A percentile compares a stretch with the other conserved stretches of the same genome.
Conservation (phyloP, 37 sponge, comb jelly and placozoan genomes). For the Chondrosia reniformis region DNA sequence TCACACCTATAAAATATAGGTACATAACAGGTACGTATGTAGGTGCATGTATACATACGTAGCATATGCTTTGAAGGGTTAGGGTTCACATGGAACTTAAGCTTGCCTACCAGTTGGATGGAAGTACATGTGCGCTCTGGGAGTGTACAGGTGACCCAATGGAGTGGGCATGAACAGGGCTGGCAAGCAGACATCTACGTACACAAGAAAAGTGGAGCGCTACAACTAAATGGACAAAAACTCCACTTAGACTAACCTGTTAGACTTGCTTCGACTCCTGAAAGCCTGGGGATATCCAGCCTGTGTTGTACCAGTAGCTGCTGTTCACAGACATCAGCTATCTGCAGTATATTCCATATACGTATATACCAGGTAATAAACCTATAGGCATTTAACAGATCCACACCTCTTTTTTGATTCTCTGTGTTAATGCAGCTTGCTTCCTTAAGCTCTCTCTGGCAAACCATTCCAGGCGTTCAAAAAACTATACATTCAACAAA, state of each 20-base stretch:
- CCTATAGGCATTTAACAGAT: background rate
- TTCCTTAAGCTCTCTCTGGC: conserved; percentile 56
- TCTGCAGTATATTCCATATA: conserved; percentile 33
- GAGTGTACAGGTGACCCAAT: conserved; percentile 49
- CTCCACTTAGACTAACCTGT: conserved; percentile 36
- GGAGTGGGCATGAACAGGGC: conserved; percentile 82
- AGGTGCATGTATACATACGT: background rate
- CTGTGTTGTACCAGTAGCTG: conserved; percentile 61
- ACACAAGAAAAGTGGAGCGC: background rate
- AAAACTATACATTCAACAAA: conserved; percentile 48
- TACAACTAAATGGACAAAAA: background rate
- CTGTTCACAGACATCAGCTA: conserved; percentile 64
- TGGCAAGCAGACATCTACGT: conserved; percentile 67
- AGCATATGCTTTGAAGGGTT: background rate
- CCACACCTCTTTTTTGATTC: conserved; percentile 58
- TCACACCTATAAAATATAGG: background rate
- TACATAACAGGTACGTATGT: background rate
- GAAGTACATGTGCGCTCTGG: conserved; percentile 81
- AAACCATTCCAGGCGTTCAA: conserved; percentile 74
- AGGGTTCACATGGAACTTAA: background rate
- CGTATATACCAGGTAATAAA: background rate
- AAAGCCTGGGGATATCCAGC: conserved; percentile 31
- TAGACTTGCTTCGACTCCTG: conserved; percentile 22
- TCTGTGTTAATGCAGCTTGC: conserved; percentile 57
- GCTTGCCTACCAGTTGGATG: conserved; percentile 57